A percentile compares a stretch with the other conserved stretches of the same genome.
Evolutionary conservation across 1,140 invertebrate species (phyloP).

Genomic region (Bombus confusus): DNA sequence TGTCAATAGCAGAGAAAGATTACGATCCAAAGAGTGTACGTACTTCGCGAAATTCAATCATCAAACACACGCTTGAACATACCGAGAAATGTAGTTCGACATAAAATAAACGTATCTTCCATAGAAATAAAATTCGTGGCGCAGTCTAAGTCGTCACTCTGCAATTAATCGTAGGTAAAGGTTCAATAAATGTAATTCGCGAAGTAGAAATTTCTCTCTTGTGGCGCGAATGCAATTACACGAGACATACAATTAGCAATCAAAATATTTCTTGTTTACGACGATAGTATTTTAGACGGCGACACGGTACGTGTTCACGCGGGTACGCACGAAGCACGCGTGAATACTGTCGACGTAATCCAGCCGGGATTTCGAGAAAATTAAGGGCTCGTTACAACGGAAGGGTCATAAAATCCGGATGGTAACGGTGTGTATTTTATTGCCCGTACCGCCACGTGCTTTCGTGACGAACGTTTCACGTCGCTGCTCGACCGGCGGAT

Average conservation of each 20-base stretch:
- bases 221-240: not conserved
- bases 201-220: not conserved
- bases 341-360: constrained; percentile 16
- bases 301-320: not conserved
- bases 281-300: not conserved
- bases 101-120: not conserved
- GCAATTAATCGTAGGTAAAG: not conserved
- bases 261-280: constrained; percentile 6
- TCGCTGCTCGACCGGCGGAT: not conserved
- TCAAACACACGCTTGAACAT: too few species aligned
- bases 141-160: too few species aligned
- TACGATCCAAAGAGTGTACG: too few species aligned
- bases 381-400: constrained; percentile 60
- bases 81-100: too few species aligned
- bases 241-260: constrained; percentile 7
- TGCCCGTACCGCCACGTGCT: constrained; percentile 1
- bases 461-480: constrained; percentile 31
- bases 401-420: constrained; percentile 47
- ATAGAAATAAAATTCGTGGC: not conserved
- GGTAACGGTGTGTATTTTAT: constrained; percentile 55
- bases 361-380: constrained; percentile 42
- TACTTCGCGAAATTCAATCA: too few species aligned
- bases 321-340: too few species aligned
- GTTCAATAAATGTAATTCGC: not conserved
- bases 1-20: too few species aligned